Evolutionary conservation across 2,113 vertebrate genomes (phyloP).

Genomic region (Bungarus multicinctus): DNA sequence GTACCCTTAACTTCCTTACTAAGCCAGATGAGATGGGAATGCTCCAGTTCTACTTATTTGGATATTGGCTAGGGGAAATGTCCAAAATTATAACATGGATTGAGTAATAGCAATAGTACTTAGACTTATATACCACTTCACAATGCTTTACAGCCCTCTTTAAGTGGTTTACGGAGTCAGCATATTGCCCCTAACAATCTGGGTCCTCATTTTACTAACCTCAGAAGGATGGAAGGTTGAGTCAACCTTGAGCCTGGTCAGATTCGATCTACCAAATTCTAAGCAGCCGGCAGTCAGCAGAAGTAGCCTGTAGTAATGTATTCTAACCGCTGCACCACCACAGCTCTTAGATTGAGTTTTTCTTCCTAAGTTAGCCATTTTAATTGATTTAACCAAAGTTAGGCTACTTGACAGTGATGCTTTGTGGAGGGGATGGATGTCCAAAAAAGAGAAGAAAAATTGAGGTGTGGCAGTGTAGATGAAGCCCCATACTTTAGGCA

Average conservation of each 20-base stretch:
- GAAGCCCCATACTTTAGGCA: neutral
- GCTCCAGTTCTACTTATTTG: neutral
- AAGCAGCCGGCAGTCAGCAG: too few species aligned
- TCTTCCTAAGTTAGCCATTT: neutral
- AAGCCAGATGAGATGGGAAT: neutral
- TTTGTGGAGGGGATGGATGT: neutral
- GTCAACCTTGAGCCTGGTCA: too few species aligned
- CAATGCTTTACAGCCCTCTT: too few species aligned
- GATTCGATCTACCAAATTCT: too few species aligned
- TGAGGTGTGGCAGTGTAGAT: neutral
- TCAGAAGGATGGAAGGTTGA: too few species aligned
- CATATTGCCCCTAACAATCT: too few species aligned
- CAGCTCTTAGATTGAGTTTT: neutral
- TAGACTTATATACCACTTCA: too few species aligned
- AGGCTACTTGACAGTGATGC: neutral
- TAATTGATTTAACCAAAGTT: neutral
- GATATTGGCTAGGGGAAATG: neutral
- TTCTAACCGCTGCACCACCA: too few species aligned
- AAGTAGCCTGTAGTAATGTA: too few species aligned
- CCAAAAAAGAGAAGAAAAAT: neutral
- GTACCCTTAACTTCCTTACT: neutral
- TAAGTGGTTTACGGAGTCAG: too few species aligned
- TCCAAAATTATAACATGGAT: neutral
- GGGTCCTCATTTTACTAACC: too few species aligned
- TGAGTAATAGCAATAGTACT: neutral